Conservation (phyloP, 1,140 invertebrate genomes). For the Sminthurides bifidus region DNA sequence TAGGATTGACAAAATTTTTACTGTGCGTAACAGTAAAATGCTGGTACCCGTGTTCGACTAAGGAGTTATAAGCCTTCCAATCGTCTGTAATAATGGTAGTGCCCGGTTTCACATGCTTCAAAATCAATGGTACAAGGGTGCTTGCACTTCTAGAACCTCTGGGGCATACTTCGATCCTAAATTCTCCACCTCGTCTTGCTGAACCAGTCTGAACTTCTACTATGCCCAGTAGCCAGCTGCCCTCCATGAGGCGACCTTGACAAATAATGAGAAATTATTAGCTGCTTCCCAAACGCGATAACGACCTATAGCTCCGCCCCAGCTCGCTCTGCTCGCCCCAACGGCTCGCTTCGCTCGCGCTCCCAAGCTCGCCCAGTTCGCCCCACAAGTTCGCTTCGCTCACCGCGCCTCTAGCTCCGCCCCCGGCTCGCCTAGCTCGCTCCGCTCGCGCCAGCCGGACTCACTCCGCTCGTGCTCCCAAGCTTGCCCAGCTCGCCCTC, state of each 20-base stretch:
- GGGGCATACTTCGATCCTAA: constrained; percentile 18
- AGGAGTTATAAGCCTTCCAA: constrained; percentile 30
- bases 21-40: not conserved
- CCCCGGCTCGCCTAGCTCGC: no score
- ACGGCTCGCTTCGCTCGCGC: no score
- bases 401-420: no score
- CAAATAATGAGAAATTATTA: no score
- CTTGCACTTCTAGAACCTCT: constrained; percentile 20
- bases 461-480: no score
- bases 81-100: constrained; percentile 33
- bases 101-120: constrained; percentile 29
- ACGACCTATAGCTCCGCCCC: no score
- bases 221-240: constrained; percentile 38
- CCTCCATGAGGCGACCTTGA: constrained; percentile 27
- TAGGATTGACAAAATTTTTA: not conserved
- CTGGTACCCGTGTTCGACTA: not conserved
- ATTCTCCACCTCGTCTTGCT: constrained; percentile 2
- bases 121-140: constrained; percentile 27
- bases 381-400: no score
- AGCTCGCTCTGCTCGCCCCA: no score
- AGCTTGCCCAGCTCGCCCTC: no score
- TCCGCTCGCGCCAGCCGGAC: no score
- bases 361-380: no score
- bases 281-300: no score
- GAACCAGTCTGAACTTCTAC: constrained; percentile 13